These are phyloP conservation scores for Jacana jacana DNA, from an alignment of 2,113 vertebrate genomes.

Conservation along the genomic window DNA sequence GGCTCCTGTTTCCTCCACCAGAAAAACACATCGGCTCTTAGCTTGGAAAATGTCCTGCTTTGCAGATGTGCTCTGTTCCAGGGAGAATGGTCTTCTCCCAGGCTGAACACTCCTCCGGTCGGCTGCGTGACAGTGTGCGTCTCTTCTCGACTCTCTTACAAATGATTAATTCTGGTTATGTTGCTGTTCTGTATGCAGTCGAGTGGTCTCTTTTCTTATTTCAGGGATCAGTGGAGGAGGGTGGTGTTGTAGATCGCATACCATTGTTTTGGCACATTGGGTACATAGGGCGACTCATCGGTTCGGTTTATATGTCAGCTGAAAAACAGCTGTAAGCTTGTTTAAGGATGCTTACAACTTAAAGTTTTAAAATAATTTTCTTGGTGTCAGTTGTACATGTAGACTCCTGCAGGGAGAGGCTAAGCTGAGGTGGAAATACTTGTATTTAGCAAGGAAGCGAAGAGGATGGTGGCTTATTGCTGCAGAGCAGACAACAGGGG, in stretches of 20 bases:
- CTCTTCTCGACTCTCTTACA: neutral
- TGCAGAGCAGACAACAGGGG: neutral
- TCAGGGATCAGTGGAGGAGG: neutral
- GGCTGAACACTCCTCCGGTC: neutral
- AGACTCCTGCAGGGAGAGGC: neutral
- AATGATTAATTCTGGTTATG: neutral
- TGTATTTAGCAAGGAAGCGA: neutral
- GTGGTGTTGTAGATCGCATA: rapidly evolving
- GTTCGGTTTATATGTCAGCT: neutral
- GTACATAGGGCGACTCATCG: neutral
- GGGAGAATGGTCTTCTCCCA: neutral
- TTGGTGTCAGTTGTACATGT: rapidly evolving
- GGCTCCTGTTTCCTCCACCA: neutral
- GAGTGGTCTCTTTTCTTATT: neutral
- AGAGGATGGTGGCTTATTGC: neutral
- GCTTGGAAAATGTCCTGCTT: neutral
- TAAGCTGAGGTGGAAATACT: neutral
- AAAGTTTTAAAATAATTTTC: neutral
- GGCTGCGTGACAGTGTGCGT: neutral
- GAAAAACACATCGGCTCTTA: slow-evolving; percentile 7
- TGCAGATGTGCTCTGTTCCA: neutral
- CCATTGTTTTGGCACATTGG: neutral
- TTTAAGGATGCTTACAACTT: neutral
- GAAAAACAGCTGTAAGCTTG: neutral
- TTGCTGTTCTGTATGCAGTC: neutral